A percentile compares a stretch with the other conserved stretches of the same genome.
These are phyloP conservation scores for Hymenochirus boettgeri DNA, from an alignment of 2,113 vertebrate species.

Conservation along the genomic window DNA sequence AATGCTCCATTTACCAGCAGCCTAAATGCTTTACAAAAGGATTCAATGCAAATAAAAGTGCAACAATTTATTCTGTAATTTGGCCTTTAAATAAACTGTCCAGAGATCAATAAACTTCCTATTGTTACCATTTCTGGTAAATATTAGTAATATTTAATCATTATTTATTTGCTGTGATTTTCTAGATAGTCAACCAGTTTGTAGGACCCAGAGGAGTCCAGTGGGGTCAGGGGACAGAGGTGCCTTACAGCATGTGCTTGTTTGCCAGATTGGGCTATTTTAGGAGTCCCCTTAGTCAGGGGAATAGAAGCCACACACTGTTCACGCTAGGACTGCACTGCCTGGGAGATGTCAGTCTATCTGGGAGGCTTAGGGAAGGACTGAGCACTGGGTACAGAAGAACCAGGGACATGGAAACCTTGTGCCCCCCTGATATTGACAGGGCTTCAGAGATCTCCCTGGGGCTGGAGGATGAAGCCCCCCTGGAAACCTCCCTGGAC, in stretches of 20 bases:
- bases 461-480: constrained; percentile 55
- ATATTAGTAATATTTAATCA: too few species aligned
- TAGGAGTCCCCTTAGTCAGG: constrained; percentile 77
- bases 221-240: constrained; percentile 33
- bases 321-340: constrained; percentile 16
- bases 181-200: too few species aligned
- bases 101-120: too few species aligned
- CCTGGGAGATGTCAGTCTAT: constrained; percentile 60
- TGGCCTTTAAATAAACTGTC: too few species aligned
- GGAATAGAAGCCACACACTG: constrained; percentile 51
- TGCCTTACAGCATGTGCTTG: constrained; percentile 27
- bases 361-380: constrained; percentile 52
- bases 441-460: constrained; percentile 58
- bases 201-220: constrained; percentile 43
- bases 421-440: constrained; percentile 59
- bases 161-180: too few species aligned
- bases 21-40: too few species aligned
- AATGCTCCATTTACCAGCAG: too few species aligned
- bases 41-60: too few species aligned
- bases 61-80: too few species aligned
- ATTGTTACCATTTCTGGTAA: too few species aligned
- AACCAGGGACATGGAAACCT: constrained; percentile 49
- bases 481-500: constrained; percentile 56
- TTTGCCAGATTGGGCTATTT: constrained; percentile 73
- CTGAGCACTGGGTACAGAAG: constrained; percentile 46